phyloP scores from a whole-genome alignment of 2,888 invertebrate species.

The Vanessa cardui region DNA sequence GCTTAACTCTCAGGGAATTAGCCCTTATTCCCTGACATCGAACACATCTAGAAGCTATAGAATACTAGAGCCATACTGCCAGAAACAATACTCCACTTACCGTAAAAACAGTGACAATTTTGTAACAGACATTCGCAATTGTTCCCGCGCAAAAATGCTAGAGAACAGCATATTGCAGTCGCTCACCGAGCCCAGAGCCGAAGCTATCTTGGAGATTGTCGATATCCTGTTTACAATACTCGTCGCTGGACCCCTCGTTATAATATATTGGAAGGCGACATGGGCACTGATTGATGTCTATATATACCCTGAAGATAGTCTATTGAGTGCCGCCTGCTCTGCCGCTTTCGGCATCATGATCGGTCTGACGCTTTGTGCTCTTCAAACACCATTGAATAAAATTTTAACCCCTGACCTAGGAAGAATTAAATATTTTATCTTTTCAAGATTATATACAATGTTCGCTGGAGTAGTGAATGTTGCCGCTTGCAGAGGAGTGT shows the following conservation, averaged over 20 bases:
- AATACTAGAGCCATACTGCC: neutral
- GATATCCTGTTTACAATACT: slow-evolving; percentile 80
- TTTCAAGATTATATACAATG: slow-evolving; percentile 86
- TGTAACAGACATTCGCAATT: neutral
- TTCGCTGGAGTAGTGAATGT: slow-evolving; percentile 88
- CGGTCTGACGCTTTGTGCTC: slow-evolving; percentile 84
- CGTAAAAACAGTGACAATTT: slow-evolving; percentile 10
- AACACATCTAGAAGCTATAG: neutral
- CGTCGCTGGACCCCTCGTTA: slow-evolving; percentile 89
- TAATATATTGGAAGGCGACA: slow-evolving; percentile 92
- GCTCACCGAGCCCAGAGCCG: slow-evolving; percentile 22
- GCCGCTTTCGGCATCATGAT: slow-evolving; percentile 84
- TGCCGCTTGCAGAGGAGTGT: slow-evolving; percentile 90
- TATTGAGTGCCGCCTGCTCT: slow-evolving; percentile 83
- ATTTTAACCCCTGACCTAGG: slow-evolving; percentile 84
- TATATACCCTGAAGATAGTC: slow-evolving; percentile 81
- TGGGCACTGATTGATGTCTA: slow-evolving; percentile 91
- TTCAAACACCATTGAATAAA: slow-evolving; percentile 80
- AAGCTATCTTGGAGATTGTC: slow-evolving; percentile 79
- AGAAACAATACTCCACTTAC: slow-evolving; percentile 6
- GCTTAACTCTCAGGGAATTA: neutral
- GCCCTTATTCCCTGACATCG: slow-evolving; percentile 22
- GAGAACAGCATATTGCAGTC: slow-evolving; percentile 27
- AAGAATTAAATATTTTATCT: slow-evolving; percentile 83
- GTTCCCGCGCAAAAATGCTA: slow-evolving; percentile 30